Evolutionary conservation across 2,113 vertebrate genomes (phyloP).

Genomic region (Albula goreensis): DNA sequence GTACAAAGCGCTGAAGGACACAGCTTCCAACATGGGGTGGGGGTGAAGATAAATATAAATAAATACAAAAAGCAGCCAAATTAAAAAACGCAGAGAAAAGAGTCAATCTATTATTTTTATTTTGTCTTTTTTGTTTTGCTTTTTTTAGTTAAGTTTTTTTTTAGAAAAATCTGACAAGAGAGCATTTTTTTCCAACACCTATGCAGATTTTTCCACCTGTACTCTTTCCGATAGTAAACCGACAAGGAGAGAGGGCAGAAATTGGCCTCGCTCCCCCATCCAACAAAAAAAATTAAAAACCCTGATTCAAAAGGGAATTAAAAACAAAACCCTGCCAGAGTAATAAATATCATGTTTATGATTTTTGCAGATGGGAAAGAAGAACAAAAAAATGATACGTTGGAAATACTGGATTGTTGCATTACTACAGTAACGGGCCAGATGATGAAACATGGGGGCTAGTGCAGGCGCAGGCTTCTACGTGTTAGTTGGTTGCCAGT

Average conservation of each 20-base stretch:
- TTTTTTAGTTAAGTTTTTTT: conserved; percentile 71
- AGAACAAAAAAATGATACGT: conserved; percentile 76
- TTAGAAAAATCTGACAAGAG: conserved; percentile 85
- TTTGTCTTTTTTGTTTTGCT: conserved; percentile 57
- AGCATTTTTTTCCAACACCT: conserved; percentile 82
- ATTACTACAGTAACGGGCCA: conserved; percentile 80
- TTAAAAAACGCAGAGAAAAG: conserved; percentile 68
- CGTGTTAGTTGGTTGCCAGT: conserved; percentile 93
- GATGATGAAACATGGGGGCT: conserved; percentile 75
- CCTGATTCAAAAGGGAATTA: conserved; percentile 77
- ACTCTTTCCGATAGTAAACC: conserved; percentile 68
- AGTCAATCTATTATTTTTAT: conserved; percentile 72
- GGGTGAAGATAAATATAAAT: conserved; percentile 23
- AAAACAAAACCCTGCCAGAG: conserved; percentile 69
- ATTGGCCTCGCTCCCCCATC: background rate
- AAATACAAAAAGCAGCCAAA: conserved; percentile 37
- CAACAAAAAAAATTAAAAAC: conserved; percentile 73
- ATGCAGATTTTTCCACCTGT: conserved; percentile 80
- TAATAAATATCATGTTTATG: conserved; percentile 78
- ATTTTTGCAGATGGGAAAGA: conserved; percentile 73
- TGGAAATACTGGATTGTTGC: conserved; percentile 85
- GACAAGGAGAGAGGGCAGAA: conserved; percentile 54
- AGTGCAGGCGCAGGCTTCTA: conserved; percentile 68
- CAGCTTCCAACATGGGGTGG: conserved; percentile 30
- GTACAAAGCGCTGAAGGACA: background rate